Evolutionary conservation across 2,113 vertebrate species (phyloP).

Genomic region (Megaceryle maxima): DNA sequence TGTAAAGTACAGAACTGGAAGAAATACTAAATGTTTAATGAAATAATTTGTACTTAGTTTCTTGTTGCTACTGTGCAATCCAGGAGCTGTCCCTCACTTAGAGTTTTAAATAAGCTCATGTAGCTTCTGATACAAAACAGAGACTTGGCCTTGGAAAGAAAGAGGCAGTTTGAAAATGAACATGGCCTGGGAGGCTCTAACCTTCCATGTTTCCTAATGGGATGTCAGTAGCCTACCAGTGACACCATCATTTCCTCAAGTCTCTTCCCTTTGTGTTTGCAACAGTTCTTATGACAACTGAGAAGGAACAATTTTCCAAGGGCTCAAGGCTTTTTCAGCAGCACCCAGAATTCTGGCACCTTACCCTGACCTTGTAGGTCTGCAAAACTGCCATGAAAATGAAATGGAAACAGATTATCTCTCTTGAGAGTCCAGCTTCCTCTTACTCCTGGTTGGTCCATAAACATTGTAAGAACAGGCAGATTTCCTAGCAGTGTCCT

Average conservation of each 20-base stretch:
- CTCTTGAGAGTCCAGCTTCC: slow-evolving; percentile 26
- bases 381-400: slow-evolving; percentile 35
- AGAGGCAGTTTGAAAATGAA: background rate
- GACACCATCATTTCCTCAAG: background rate
- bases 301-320: background rate
- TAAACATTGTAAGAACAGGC: slow-evolving; percentile 46
- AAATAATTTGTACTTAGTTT: background rate
- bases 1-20: background rate
- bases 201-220: background rate
- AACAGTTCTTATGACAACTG: background rate
- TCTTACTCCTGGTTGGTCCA: slow-evolving; percentile 23
- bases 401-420: slow-evolving; percentile 30
- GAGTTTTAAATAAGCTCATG: background rate
- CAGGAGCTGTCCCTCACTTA: background rate
- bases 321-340: background rate
- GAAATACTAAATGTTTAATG: background rate
- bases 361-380: slow-evolving; percentile 47
- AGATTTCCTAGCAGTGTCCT: slow-evolving; percentile 37
- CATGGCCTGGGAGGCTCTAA: background rate
- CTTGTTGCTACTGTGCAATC: background rate
- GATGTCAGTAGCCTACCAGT: background rate
- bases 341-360: slow-evolving; percentile 62
- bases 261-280: background rate
- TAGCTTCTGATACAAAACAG: background rate
- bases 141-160: background rate